A percentile compares a stretch with the other conserved stretches of the same genome.
Conservation (phyloP, 2,888 invertebrate genomes). For the Reticulitermes lucifugus region DNA sequence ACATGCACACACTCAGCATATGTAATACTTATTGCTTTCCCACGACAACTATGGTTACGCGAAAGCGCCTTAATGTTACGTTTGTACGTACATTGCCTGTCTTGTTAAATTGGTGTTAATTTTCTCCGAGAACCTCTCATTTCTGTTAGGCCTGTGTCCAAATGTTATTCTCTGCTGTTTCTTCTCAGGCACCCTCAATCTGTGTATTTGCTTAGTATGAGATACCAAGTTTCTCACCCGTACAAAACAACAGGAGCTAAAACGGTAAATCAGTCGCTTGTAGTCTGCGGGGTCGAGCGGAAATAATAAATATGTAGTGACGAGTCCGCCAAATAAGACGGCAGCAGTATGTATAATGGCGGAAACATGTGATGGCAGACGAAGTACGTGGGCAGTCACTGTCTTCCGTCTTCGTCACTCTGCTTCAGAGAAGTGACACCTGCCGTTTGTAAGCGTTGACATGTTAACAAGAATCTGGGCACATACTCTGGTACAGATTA, state of each 20-base stretch:
- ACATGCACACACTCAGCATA: no score
- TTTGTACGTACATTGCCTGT: no score
- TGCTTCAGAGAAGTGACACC: neutral
- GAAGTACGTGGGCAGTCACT: neutral
- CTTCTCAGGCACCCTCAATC: neutral
- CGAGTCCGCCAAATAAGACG: neutral
- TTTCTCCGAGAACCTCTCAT: no score
- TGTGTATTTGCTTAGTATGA: neutral
- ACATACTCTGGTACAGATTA: no score
- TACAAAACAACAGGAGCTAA: neutral
- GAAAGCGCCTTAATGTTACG: no score
- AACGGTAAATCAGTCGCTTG: neutral
- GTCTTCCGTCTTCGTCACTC: neutral
- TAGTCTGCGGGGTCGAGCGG: neutral
- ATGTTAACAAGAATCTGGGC: no score
- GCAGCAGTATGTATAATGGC: neutral
- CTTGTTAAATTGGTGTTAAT: no score
- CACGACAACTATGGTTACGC: no score
- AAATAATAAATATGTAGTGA: conserved; percentile 8
- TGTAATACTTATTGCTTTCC: no score
- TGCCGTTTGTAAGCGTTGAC: neutral
- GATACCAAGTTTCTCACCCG: neutral
- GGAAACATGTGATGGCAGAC: neutral
- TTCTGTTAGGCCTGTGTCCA: neutral
- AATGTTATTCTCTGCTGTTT: neutral